phyloP scores from a whole-genome alignment of 2,797 vertebrate genomes.

The Heliangelus exortis region DNA sequence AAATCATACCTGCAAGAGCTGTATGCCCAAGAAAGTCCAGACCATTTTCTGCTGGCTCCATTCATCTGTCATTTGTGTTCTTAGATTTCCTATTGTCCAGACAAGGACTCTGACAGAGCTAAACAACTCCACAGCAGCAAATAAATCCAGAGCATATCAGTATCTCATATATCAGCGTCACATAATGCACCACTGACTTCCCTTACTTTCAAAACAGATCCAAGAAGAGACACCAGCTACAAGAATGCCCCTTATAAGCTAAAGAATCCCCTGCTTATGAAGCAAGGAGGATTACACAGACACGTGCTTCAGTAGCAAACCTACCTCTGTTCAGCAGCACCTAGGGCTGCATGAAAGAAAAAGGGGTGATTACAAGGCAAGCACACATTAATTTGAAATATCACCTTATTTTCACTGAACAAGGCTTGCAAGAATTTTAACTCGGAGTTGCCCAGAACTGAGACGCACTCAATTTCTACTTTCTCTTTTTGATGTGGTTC shows the following conservation, averaged over 20 bases:
- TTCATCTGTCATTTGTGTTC: not conserved
- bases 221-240: not conserved
- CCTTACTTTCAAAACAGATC: not conserved
- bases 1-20: not conserved
- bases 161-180: not conserved
- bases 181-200: not conserved
- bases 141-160: not conserved
- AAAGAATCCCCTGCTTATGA: not conserved
- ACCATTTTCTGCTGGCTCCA: not conserved
- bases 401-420: not conserved
- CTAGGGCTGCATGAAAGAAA: not conserved
- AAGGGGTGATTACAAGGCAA: not conserved
- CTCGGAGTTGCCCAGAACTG: not conserved
- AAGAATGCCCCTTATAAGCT: not conserved
- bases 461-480: not conserved
- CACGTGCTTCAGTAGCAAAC: not conserved
- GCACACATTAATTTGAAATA: not conserved
- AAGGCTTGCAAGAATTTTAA: not conserved
- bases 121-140: not conserved
- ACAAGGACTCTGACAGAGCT: not conserved
- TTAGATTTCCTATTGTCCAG: not conserved
- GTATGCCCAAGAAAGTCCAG: not conserved
- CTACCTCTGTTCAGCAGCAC: not conserved
- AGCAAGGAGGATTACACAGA: not conserved
- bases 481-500: not conserved